Percentiles rank a stretch among this genome's conserved stretches.
These are phyloP conservation scores for Charina bottae DNA, from an alignment of 2,113 vertebrate genomes.

Conservation along the genomic window DNA sequence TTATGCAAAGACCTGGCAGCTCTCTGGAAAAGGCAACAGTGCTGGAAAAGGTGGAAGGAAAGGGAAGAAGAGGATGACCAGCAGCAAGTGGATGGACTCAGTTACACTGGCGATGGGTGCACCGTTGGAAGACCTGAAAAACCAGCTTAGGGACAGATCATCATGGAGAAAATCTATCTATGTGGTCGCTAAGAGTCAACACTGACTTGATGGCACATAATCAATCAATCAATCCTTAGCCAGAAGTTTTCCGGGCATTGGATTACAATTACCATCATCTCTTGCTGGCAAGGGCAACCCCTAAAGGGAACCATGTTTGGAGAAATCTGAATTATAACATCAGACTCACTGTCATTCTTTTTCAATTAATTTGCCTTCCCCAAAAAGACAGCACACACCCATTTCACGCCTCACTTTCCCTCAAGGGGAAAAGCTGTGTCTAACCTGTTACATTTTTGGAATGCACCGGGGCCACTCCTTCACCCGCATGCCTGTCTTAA, in stretches of 20 bases:
- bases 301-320: not conserved
- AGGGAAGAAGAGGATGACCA: not conserved
- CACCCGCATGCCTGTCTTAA: too few species aligned
- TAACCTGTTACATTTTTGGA: not conserved
- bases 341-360: not conserved
- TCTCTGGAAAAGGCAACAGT: too few species aligned
- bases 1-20: too few species aligned
- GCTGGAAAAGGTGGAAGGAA: not conserved
- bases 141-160: not conserved
- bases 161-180: not conserved
- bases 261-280: not conserved
- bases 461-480: too few species aligned
- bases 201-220: not conserved
- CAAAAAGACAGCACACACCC: not conserved
- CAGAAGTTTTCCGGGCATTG: not conserved
- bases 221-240: not conserved
- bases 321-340: not conserved
- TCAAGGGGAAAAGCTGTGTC: not conserved
- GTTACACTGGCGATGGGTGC: not conserved
- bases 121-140: not conserved
- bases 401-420: not conserved
- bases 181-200: not conserved
- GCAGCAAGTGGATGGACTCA: not conserved
- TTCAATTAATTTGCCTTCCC: not conserved
- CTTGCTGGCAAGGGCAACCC: not conserved